Conservation (phyloP, 2,797 vertebrate genomes). For the Enteromius thamalakanensis region DNA sequence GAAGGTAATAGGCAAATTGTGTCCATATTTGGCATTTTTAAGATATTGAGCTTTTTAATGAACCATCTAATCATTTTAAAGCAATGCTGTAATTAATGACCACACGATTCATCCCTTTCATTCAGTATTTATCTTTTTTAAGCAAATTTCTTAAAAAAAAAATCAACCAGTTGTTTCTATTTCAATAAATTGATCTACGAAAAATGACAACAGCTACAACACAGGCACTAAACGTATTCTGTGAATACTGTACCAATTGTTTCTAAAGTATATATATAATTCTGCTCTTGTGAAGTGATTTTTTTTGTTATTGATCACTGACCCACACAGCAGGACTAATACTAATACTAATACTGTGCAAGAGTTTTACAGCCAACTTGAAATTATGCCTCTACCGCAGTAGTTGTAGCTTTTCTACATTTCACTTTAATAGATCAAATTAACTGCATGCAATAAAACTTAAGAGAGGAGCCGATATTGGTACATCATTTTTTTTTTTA, state of each 20-base stretch:
- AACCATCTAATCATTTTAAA: slow-evolving; percentile 11
- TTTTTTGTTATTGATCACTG: slow-evolving; percentile 35
- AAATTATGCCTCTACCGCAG: slow-evolving; percentile 33
- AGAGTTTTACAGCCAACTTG: slow-evolving; percentile 45
- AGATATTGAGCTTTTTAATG: slow-evolving; percentile 8
- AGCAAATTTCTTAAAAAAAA: not conserved
- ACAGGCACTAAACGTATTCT: slow-evolving; percentile 70
- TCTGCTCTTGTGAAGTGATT: slow-evolving; percentile 34
- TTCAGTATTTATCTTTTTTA: slow-evolving; percentile 33
- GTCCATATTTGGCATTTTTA: slow-evolving; percentile 30
- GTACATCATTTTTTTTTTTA: slow-evolving; percentile 22
- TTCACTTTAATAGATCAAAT: slow-evolving; percentile 55
- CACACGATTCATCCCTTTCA: slow-evolving; percentile 17
- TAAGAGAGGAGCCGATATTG: slow-evolving; percentile 22
- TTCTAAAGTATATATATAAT: slow-evolving; percentile 21
- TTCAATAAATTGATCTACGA: slow-evolving; percentile 23
- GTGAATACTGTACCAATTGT: slow-evolving; percentile 76
- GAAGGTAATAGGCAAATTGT: slow-evolving; percentile 12
- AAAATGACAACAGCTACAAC: slow-evolving; percentile 15
- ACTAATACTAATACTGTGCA: slow-evolving; percentile 85
- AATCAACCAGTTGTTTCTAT: slow-evolving; percentile 11
- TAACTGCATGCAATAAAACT: slow-evolving; percentile 60
- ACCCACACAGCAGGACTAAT: slow-evolving; percentile 75
- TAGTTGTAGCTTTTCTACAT: slow-evolving; percentile 51
- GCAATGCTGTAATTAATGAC: slow-evolving; percentile 1